Conservation (phyloP, 1,140 invertebrate genomes). For the Drosophila lini region DNA sequence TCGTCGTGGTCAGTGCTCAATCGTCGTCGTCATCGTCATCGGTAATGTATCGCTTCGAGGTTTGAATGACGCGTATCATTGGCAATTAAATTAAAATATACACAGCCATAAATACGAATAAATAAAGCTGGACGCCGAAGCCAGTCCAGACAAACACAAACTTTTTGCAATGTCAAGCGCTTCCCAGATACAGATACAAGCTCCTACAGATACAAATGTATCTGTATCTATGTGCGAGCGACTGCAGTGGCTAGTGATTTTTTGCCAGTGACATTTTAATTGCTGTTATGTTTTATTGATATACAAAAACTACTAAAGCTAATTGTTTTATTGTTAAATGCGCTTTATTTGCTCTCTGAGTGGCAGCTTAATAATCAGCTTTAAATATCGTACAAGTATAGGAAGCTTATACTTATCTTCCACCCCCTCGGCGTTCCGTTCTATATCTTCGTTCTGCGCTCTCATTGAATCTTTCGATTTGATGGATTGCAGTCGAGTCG, state of each 20-base stretch:
- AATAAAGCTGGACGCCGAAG: constrained; percentile 36
- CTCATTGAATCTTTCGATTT: constrained; percentile 40
- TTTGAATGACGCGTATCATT: constrained; percentile 80
- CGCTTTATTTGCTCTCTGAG: constrained; percentile 66
- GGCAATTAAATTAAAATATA: constrained; percentile 81
- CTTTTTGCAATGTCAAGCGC: constrained; percentile 67
- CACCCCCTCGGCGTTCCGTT: not conserved
- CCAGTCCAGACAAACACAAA: constrained; percentile 29
- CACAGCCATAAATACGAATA: constrained; percentile 48
- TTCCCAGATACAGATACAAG: constrained; percentile 20
- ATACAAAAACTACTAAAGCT: constrained; percentile 80
- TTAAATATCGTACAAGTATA: constrained; percentile 78
- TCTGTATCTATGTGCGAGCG: constrained; percentile 19
- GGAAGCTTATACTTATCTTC: constrained; percentile 47
- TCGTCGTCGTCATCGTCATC: constrained; percentile 42
- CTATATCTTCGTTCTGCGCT: constrained; percentile 18
- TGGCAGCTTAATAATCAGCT: constrained; percentile 80
- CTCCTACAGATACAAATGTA: constrained; percentile 18
- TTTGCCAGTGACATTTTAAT: constrained; percentile 81
- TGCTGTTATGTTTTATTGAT: constrained; percentile 81
- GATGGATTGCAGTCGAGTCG: constrained; percentile 35
- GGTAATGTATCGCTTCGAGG: constrained; percentile 72
- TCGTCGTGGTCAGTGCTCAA: constrained; percentile 47
- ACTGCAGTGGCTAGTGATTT: constrained; percentile 58
- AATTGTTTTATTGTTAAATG: constrained; percentile 83